Conservation (phyloP, 2,797 vertebrate species). For the Simalia tracyae region DNA sequence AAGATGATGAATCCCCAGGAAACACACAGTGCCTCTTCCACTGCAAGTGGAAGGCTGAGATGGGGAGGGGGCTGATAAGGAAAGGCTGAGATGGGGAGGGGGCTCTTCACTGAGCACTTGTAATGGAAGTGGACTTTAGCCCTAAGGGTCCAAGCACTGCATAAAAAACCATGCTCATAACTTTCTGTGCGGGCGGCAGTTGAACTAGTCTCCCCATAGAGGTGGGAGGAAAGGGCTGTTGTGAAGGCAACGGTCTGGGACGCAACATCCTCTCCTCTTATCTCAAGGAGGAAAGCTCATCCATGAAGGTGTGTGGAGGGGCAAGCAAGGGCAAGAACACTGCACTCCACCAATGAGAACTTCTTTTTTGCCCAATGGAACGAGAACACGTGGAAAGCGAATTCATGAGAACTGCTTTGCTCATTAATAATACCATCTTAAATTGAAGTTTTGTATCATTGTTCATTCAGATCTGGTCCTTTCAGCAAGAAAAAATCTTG, state of each 20-base stretch:
- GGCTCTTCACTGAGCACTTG: neutral
- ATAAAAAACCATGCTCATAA: neutral
- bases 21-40: neutral
- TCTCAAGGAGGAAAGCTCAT: neutral
- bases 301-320: neutral
- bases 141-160: neutral
- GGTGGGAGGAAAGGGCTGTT: neutral
- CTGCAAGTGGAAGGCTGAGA: neutral
- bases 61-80: neutral
- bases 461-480: neutral
- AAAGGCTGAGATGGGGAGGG: neutral
- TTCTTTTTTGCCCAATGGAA: neutral
- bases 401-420: neutral
- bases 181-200: neutral
- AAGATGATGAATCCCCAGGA: neutral
- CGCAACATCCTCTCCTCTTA: neutral
- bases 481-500: neutral
- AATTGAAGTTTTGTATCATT: neutral
- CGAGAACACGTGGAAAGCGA: neutral
- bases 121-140: neutral
- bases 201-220: neutral
- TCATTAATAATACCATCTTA: neutral
- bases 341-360: neutral
- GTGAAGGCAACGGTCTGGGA: neutral
- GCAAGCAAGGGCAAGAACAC: neutral